phyloP scores from a whole-genome alignment of 2,797 vertebrate species.

The Acanthurus lineatus region DNA sequence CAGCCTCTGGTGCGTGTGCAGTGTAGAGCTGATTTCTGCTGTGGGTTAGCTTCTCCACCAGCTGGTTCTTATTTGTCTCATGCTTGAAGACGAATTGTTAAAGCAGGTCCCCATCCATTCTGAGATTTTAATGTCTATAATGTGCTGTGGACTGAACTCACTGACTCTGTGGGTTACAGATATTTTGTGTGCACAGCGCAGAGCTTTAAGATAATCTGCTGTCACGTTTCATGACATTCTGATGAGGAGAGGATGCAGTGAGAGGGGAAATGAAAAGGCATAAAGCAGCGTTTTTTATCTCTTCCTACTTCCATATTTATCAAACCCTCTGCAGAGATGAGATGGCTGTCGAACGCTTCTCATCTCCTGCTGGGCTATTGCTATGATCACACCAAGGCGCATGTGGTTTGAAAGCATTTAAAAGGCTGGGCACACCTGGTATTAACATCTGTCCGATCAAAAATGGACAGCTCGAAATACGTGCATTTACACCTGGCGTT shows the following conservation, averaged over 20 bases:
- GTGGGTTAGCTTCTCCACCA: constrained; percentile 48
- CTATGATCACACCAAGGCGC: constrained; percentile 59
- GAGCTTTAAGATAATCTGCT: constrained; percentile 62
- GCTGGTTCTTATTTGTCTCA: constrained; percentile 73
- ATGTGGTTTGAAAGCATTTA: constrained; percentile 62
- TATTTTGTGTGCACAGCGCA: constrained; percentile 58
- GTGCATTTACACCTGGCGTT: too few species aligned
- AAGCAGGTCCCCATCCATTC: constrained; percentile 66
- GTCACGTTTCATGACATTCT: constrained; percentile 69
- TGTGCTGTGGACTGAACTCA: constrained; percentile 62
- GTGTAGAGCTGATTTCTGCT: constrained; percentile 18
- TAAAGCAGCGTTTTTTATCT: constrained; percentile 63
- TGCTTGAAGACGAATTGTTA: constrained; percentile 62
- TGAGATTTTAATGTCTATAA: constrained; percentile 65
- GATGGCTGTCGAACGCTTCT: constrained; percentile 47
- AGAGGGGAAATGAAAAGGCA: constrained; percentile 60
- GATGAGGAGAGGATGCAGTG: constrained; percentile 51
- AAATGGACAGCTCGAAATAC: too few species aligned
- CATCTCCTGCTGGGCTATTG: constrained; percentile 54
- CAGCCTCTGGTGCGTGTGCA: constrained; percentile 33
- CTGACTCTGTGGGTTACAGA: constrained; percentile 64
- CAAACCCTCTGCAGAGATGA: constrained; percentile 67
- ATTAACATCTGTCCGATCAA: too few species aligned
- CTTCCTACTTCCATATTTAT: constrained; percentile 65
- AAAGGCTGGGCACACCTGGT: too few species aligned